These are phyloP conservation scores for Amphibalanus amphitrite DNA, from an alignment of 1,140 invertebrate genomes.

Conservation along the genomic window DNA sequence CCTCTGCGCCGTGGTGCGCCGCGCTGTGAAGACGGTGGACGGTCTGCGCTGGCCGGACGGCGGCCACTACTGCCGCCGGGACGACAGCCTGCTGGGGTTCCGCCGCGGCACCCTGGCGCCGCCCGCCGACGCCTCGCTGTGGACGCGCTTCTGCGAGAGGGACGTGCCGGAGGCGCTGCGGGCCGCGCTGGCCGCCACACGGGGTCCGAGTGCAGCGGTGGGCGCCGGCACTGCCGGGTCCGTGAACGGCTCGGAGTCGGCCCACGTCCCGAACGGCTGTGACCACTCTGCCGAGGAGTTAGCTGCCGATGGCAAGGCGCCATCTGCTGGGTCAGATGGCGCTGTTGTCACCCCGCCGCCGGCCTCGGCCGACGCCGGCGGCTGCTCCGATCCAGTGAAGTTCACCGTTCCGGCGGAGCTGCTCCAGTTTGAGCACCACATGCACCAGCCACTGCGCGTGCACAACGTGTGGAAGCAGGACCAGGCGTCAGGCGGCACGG, in stretches of 20 bases:
- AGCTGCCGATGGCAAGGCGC: no score
- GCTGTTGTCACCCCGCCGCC: no score
- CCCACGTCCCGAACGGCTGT: no score
- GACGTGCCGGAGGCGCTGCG: not conserved
- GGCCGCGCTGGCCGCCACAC: no score
- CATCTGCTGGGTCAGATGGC: no score
- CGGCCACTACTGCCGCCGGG: not conserved
- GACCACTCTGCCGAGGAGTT: no score
- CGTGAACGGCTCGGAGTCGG: no score
- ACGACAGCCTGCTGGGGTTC: not conserved
- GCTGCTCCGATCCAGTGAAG: not conserved
- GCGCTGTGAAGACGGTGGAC: not conserved
- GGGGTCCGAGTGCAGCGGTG: no score
- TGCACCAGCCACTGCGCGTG: not conserved
- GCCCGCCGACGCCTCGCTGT: not conserved
- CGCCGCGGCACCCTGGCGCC: not conserved
- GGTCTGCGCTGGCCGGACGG: not conserved
- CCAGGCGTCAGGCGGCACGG: not conserved
- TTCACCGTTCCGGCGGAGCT: not conserved
- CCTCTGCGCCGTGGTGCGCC: not conserved
- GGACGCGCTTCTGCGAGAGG: not conserved
- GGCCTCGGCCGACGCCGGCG: not conserved
- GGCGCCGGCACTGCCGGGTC: no score
- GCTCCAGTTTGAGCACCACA: not conserved
- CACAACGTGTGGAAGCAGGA: constrained; percentile 3